A percentile compares a stretch with the other conserved stretches of the same genome.
phyloP scores from a whole-genome alignment of 2,113 vertebrate genomes.

The Protomyctophum bolini region DNA sequence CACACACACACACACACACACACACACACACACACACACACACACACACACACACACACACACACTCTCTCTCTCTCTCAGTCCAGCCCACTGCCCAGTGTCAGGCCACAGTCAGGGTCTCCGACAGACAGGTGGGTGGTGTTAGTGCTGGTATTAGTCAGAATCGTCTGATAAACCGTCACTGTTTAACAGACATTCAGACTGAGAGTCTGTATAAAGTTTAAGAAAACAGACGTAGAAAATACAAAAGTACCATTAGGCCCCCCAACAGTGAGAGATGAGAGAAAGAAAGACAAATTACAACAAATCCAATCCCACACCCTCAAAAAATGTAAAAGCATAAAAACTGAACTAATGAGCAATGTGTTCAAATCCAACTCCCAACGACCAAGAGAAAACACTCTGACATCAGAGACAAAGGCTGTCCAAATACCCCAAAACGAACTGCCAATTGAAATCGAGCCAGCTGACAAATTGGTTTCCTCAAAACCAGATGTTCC shows the following conservation, averaged over 20 bases:
- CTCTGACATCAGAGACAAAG: background rate
- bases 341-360: background rate
- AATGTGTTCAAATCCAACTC: background rate
- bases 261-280: conserved; percentile 4
- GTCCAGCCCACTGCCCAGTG: too few species aligned
- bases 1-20: conserved; percentile 5
- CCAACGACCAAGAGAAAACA: background rate
- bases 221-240: conserved; percentile 12
- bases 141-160: conserved; percentile 70
- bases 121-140: conserved; percentile 50
- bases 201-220: conserved; percentile 59
- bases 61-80: conserved; percentile 1
- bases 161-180: conserved; percentile 52
- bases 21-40: conserved; percentile 3
- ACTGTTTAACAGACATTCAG: conserved; percentile 66
- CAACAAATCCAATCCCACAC: background rate
- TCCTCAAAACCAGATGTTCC: conserved; percentile 50
- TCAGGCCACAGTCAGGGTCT: conserved; percentile 8
- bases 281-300: conserved; percentile 2
- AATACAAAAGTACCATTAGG: background rate
- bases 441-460: conserved; percentile 6
- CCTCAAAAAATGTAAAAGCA: background rate
- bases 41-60: conserved; percentile 14
- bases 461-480: conserved; percentile 31
- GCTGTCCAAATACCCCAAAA: conserved; percentile 8